Evolutionary conservation across 2,113 vertebrate species (phyloP), one percentile per base, ranked within the genome.

Genomic region (Salvelinus alpinus): DNA sequence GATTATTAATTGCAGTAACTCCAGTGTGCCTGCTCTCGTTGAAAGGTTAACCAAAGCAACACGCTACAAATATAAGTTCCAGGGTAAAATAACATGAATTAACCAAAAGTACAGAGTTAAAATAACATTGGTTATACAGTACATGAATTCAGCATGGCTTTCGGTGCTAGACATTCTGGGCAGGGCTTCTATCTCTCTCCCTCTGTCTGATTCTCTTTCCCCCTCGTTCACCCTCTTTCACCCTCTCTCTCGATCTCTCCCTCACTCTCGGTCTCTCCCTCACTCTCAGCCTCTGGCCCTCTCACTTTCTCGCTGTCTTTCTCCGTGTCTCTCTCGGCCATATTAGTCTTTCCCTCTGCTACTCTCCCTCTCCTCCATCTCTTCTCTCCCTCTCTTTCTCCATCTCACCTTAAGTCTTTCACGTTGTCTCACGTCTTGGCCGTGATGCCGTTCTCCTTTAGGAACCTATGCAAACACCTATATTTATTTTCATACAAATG

Each of bases 371-470:
- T 29, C 24, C 12, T 22, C 13, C 54, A 1, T 7, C 6, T 7
- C 6, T 7, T 6, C 6, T 7, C 34, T 8, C 8, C 7, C 8
- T 9, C 1, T 38, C 34, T 8, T 9, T 38, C 38, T 9, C 8
- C 31, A 38, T 25, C 20, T 14, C 34, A 29, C 5, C 22, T 4
- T 59, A 99, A 95, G 16, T 97, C 95, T 3, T 98, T 93, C 3
- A 95, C 92, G 9, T 95, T 94, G 51, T 94, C 92, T 27, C 93
- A 90, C 0, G 81, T 94, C 83, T 93, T 96, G 89, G 92, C 93
- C 70, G 97, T 93, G 83, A 96, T 93, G 48, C 85, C 93, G 77
- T 94, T 96, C 74, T 96, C 93, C 14, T 14, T 11, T 12, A 51
- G 48, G 48, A 51, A 51, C 14, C 9, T 38, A 38, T 38, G 34